phyloP scores from a whole-genome alignment of 2,888 invertebrate species.

The Andricus quercusramuli region DNA sequence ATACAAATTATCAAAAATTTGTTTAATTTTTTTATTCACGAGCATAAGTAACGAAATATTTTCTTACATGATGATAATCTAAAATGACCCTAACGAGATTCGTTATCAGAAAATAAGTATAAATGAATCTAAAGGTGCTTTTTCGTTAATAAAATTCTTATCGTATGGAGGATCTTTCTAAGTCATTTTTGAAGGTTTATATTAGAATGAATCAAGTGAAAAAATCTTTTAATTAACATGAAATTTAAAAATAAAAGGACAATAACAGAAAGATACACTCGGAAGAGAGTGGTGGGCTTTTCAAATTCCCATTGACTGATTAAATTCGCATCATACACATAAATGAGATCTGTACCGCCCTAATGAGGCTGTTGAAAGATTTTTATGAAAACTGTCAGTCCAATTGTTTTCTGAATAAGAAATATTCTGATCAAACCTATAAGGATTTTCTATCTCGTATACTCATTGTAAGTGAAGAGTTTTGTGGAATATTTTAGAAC shows the following conservation, averaged over 20 bases:
- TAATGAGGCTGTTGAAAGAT: background rate
- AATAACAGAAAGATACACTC: too few relatives aligned
- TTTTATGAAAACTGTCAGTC: background rate
- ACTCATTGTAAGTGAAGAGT: too few relatives aligned
- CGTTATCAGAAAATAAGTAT: background rate
- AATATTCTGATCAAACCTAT: background rate
- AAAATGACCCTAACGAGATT: background rate
- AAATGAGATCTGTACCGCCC: background rate
- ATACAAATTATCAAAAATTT: background rate
- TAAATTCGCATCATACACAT: too few relatives aligned
- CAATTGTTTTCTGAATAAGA: background rate
- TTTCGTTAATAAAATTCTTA: background rate
- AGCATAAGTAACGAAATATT: background rate
- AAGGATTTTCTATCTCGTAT: too few relatives aligned
- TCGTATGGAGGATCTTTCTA: background rate
- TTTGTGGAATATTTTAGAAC: too few relatives aligned
- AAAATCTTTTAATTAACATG: background rate
- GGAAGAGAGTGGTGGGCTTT: too few relatives aligned
- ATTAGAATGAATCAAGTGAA: background rate
- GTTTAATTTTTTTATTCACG: background rate
- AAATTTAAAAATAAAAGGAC: background rate
- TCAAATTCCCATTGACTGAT: too few relatives aligned
- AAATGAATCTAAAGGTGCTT: background rate
- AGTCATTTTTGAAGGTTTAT: background rate
- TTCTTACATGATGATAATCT: background rate